Base-by-base conservation (phyloP, 37 sponge, comb jelly and placozoan genomes). In the Halisarca cf. caerulea region DNA sequence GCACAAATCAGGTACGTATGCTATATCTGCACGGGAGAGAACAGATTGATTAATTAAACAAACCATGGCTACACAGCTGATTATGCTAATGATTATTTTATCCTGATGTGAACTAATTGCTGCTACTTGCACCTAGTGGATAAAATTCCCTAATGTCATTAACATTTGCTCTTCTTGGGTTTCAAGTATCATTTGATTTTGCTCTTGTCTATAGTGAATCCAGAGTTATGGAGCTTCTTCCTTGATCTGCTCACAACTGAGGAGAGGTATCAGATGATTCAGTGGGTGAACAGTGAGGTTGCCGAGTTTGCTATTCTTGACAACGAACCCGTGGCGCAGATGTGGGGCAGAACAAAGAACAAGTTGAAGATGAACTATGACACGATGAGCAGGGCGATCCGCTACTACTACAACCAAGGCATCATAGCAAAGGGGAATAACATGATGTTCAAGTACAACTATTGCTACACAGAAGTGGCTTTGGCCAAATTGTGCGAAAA, bases 391-490 rank as follows among this genome's bases (percentile, higher is more conserved):
- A 33, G 77, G 24, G 77, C 38, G 2, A 74, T 74, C 2, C 42
- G 77, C 45, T 74, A 74, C 77, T 74, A 74, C 36, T 74, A 74
- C 77, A 74, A 74, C 24, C 77, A 74, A 23, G 77, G 77, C 21
- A 74, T 74, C 25, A 41, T 74, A 3, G 45, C 77, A 20, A 74
- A 74, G 77, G 77, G 77, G 21, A 74, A 74, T 25, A 74, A 74
- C 45, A 74, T 74, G 77, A 74, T 74, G 77, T 74, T 74, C 77
- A 74, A 74, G 24, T 74, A 74, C 77, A 74, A 74, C 77, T 74
- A 74, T 44, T 74, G 77, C 77, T 74, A 74, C 45, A 74, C 77
- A 2, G 77, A 74, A 43, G 77, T 74, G 21, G 77, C 77, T 2
- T 24, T 74, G 42, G 77, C 77, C 45, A 74, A 74, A 25, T 40